Conservation (phyloP, 2,888 invertebrate species). For the Plebejus argus region DNA sequence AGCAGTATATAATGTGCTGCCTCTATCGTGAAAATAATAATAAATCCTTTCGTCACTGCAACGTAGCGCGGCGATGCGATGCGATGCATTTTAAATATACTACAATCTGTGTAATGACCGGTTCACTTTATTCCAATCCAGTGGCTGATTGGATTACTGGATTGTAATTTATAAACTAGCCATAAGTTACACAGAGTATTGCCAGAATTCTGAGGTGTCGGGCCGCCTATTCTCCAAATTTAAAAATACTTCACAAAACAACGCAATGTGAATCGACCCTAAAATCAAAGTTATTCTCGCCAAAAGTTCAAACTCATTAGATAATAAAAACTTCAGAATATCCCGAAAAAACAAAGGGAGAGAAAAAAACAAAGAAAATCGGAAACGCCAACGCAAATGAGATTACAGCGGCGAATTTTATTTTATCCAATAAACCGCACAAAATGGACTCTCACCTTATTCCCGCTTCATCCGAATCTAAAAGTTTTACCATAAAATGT, state of each 20-base stretch:
- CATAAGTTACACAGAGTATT: no score
- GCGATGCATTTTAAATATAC: no score
- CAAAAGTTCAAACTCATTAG: neutral
- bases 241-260: neutral
- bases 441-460: conserved; percentile 12
- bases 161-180: no score
- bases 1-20: no score
- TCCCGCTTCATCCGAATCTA: neutral
- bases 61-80: no score
- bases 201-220: neutral
- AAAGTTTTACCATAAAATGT: conserved; percentile 11
- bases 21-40: no score
- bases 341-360: neutral
- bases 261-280: neutral
- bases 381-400: conserved; percentile 20
- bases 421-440: conserved; percentile 22
- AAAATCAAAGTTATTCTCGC: neutral
- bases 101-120: no score
- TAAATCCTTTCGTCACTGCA: no score
- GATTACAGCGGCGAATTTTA: conserved; percentile 18
- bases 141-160: no score
- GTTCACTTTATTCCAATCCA: no score
- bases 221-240: neutral
- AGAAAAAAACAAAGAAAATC: conserved; percentile 16
- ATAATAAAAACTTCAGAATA: neutral